Percentiles rank a stretch among this genome's conserved stretches.
Evolutionary conservation across 2,888 invertebrate species (phyloP).

Genomic region (Lithophane semibrunnea): DNA sequence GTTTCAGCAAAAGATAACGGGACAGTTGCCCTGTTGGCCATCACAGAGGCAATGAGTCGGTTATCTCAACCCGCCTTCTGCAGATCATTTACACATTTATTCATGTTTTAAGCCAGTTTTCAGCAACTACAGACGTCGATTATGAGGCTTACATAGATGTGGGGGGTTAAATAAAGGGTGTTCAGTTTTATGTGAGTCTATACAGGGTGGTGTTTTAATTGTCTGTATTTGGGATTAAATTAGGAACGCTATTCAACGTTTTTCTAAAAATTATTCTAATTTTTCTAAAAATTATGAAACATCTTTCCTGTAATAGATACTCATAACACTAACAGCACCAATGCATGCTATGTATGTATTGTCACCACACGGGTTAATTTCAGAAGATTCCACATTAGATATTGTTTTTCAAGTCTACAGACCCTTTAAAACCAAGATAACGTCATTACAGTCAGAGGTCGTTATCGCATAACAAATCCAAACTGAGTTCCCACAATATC

Average conservation of each 20-base stretch:
- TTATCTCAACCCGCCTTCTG: slow-evolving; percentile 69
- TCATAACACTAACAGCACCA: neutral
- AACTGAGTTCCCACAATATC: slow-evolving; percentile 27
- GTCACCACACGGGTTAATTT: neutral
- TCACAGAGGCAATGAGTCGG: slow-evolving; percentile 70
- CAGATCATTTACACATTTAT: slow-evolving; percentile 67
- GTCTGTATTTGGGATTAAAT: neutral
- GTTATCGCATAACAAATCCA: slow-evolving; percentile 13
- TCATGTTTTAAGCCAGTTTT: slow-evolving; percentile 58
- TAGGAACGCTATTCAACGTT: too few relatives aligned
- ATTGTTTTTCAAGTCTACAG: neutral
- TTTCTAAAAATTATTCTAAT: too few relatives aligned
- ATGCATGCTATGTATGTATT: neutral
- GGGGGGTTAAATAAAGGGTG: slow-evolving; percentile 20
- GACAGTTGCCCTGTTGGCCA: slow-evolving; percentile 58
- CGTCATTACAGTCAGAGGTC: slow-evolving; percentile 10
- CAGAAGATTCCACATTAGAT: neutral
- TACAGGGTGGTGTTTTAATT: neutral
- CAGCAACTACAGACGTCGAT: slow-evolving; percentile 61
- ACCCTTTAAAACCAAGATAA: neutral
- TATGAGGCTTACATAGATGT: slow-evolving; percentile 43
- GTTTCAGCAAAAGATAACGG: slow-evolving; percentile 67
- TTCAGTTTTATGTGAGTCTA: slow-evolving; percentile 38
- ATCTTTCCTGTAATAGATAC: neutral
- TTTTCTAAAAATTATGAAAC: neutral